Conservation (phyloP, 2,113 vertebrate genomes). For the Atlantisia rogersi region DNA sequence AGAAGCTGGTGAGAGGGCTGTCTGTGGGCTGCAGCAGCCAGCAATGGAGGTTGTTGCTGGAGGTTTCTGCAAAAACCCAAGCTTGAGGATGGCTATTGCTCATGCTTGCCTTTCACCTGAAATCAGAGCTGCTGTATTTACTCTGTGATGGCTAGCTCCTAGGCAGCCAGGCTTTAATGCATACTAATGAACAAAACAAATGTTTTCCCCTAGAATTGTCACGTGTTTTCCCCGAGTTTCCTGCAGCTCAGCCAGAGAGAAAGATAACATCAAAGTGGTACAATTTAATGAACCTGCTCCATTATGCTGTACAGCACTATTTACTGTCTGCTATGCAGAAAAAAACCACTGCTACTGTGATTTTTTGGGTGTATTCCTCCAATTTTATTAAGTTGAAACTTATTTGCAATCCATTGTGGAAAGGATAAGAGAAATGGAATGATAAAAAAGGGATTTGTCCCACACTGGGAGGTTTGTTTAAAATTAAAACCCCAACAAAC, state of each 20-base stretch:
- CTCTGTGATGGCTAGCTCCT: not conserved
- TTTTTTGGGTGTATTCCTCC: not conserved
- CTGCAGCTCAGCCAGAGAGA: not conserved
- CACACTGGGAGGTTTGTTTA: not conserved
- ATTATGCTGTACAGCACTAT: not conserved
- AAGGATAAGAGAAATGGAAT: not conserved
- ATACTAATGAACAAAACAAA: constrained; percentile 48
- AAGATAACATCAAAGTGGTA: constrained; percentile 48
- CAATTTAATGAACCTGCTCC: constrained; percentile 31
- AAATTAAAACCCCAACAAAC: not conserved
- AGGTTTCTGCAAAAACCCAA: not conserved
- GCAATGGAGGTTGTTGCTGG: not conserved
- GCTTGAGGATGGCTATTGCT: not conserved
- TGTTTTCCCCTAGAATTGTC: constrained; percentile 12
- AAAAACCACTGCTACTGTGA: not conserved
- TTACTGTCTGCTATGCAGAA: not conserved
- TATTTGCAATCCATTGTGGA: not conserved
- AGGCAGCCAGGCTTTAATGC: constrained; percentile 14
- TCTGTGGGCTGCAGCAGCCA: not conserved
- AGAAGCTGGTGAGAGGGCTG: not conserved
- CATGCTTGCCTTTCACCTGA: not conserved
- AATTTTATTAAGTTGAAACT: constrained; percentile 7
- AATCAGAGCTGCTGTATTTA: constrained; percentile 9
- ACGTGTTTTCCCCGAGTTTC: constrained; percentile 34
- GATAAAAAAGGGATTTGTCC: not conserved